Evolutionary conservation across 2,113 vertebrate genomes (phyloP), one percentile per base, ranked within the genome.

Genomic region (Pterocles gutturalis): DNA sequence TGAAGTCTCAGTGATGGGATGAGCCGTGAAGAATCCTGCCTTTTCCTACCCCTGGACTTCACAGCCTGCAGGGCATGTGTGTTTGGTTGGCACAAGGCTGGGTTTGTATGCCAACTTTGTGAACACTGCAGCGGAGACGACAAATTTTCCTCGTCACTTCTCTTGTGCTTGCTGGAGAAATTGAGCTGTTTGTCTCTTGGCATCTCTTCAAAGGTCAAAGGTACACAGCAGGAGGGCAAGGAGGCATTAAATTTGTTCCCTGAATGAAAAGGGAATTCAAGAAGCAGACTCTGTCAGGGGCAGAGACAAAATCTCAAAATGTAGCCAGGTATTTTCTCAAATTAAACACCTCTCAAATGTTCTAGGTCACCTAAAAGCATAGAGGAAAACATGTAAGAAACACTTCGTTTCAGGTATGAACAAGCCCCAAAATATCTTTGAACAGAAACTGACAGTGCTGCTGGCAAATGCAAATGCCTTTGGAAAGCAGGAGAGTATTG

Each of bases 191-290:
- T 90, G 16, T 83, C 85, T 87, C 61, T 72, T 81, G 66, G 53
- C 51, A 92, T 88, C 82, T 86, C 85, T 83, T 90, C 71, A 77
- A 28, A 93, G 66, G 71, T 66, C 58, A 81, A 66, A 88, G 46
- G 31, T 69, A 28, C 58, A 21, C 64, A 46, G 67, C 3, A 0
- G 20, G 55, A 66, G 48, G 51, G 51, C 43, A 65, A 67, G 83
- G 34, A 92, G 31, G n/a, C 31, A 29, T 90, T 64, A 5, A 20
- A 93, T 88, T 90, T 53, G 43, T 81, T 87, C 77, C n/a, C n/a
- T 61, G 81, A 72, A 89, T 65, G 49, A 75, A 94, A 43, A 34
- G 49, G 20, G 13, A 85, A 54, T 86, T 96, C 15, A 78, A 58
- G 82, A 92, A 46, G 20, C 5, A 17, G 36, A 13, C 83, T 76